A percentile compares a stretch with the other conserved stretches of the same genome.
Evolutionary conservation across 2,888 invertebrate species (phyloP).

Genomic region (Dynastes hyllus): DNA sequence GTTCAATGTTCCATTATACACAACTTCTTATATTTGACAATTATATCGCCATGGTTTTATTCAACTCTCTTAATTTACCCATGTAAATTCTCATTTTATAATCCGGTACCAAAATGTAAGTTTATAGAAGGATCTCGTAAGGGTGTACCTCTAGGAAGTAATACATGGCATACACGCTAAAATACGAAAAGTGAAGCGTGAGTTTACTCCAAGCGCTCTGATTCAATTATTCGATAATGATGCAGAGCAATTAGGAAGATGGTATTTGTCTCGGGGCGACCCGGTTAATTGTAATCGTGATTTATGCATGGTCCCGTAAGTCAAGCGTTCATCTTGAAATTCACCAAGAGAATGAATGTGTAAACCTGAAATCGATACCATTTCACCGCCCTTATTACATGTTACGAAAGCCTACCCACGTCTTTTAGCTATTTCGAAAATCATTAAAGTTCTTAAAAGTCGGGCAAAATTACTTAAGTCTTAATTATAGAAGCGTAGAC

Average conservation of each 20-base stretch:
- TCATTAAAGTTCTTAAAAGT: constrained; percentile 5
- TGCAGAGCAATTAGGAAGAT: constrained; percentile 44
- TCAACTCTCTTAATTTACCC: too few relatives aligned
- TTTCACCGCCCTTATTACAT: neutral
- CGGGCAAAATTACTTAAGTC: neutral
- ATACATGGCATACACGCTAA: constrained; percentile 6
- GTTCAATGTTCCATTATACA: too few relatives aligned
- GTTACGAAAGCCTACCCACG: neutral
- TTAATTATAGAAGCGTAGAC: neutral
- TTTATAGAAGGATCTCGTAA: neutral
- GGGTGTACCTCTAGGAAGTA: too few relatives aligned
- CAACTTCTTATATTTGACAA: too few relatives aligned
- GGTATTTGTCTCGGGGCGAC: constrained; percentile 43
- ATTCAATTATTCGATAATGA: constrained; percentile 45
- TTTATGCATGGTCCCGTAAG: constrained; percentile 43
- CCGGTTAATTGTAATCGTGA: constrained; percentile 46
- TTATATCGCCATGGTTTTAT: too few relatives aligned
- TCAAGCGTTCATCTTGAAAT: constrained; percentile 40
- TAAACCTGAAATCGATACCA: constrained; percentile 35
- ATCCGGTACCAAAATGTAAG: neutral
- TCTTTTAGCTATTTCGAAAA: neutral
- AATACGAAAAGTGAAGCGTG: constrained; percentile 31
- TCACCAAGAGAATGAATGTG: constrained; percentile 35
- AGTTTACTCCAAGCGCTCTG: constrained; percentile 41
- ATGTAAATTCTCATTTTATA: too few relatives aligned